Evolutionary conservation across 2,888 invertebrate genomes (phyloP), one percentile per base, ranked within the genome.

Genomic region (Onchidella celtica): DNA sequence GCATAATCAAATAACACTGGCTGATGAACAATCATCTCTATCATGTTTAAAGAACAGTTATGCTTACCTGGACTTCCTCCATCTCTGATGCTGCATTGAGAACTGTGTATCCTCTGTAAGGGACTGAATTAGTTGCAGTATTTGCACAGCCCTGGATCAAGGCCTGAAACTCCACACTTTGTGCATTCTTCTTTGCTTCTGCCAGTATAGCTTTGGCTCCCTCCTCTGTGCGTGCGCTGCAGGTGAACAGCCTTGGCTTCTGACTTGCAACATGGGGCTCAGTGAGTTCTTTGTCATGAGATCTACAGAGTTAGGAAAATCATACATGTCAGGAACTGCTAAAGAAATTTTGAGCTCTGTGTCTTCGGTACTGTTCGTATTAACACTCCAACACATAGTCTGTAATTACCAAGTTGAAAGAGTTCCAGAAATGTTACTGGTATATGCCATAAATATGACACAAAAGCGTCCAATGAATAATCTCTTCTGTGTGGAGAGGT

Each of bases 191-290:
- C 91, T 97, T 96, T 79, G 97, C 95, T 90, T 96, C 95, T 90
- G 96, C 96, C 73, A 98, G 93, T 74, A 97, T 94, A 81, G 92
- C 92, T 81, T 95, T 94, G 34, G 96, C 96, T 9, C 97, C 96
- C 70, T 95, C 96, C 92, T 96, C 96, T 0, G 97, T 98, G 88
- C 99, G 95, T 21, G 98, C 98, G 4, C 97, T 97, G 80, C 96
- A 96, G 40, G 95, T 94, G 74, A 97, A 95, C 59, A 97, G 94
- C 86, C 96, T 95, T 3, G 96, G 96, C 66, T 95, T 95, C 21
- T 95, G 88, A 94, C 95, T 63, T 21, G 89, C 90, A 11, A 87
- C 81, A 84, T 90, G 89, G 9, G 59, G 72, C 21, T 81, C 70
- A 6, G 59, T 66, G 14, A 79, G 83, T 24, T 84, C 63, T 38